Percentiles rank a stretch among this genome's conserved stretches.
phyloP scores from a whole-genome alignment of 1,140 invertebrate genomes.

The Dendroctonus ponderosae region DNA sequence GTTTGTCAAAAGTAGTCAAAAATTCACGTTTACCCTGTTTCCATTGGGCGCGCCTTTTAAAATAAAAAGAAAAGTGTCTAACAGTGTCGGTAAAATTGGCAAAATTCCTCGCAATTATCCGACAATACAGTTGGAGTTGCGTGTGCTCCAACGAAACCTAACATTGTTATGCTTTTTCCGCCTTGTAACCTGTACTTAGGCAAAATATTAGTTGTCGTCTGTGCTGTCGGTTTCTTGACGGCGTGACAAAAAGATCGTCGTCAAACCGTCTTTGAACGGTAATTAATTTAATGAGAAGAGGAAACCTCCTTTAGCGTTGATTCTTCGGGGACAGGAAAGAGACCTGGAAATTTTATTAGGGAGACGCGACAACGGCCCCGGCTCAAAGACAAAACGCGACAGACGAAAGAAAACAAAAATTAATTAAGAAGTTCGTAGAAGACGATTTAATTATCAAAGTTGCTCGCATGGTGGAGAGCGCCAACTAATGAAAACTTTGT shows the following conservation, averaged over 20 bases:
- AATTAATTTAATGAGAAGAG: constrained; percentile 35
- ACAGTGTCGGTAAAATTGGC: too few species aligned
- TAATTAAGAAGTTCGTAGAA: constrained; percentile 18
- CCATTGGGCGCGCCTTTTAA: too few species aligned
- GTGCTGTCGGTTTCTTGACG: constrained; percentile 9
- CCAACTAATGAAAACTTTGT: too few species aligned
- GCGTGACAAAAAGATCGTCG: constrained; percentile 31
- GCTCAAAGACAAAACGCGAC: constrained; percentile 12
- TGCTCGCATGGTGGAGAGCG: neutral
- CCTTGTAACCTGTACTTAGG: constrained; percentile 19
- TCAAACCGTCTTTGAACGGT: constrained; percentile 26
- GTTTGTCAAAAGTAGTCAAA: too few species aligned
- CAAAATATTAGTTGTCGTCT: constrained; percentile 1
- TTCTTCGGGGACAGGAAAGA: constrained; percentile 24
- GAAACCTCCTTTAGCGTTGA: constrained; percentile 28
- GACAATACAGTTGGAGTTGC: too few species aligned
- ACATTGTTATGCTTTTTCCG: too few species aligned
- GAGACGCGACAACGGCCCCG: constrained; percentile 7
- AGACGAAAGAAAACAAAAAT: constrained; percentile 28
- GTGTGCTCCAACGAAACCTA: too few species aligned
- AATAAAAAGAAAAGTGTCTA: too few species aligned
- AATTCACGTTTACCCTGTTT: too few species aligned
- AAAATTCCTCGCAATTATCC: too few species aligned
- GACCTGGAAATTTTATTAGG: constrained; percentile 27
- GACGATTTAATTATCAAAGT: constrained; percentile 27